Evolutionary conservation across 2,113 vertebrate genomes (phyloP).

Genomic region (Bettongia penicillata): DNA sequence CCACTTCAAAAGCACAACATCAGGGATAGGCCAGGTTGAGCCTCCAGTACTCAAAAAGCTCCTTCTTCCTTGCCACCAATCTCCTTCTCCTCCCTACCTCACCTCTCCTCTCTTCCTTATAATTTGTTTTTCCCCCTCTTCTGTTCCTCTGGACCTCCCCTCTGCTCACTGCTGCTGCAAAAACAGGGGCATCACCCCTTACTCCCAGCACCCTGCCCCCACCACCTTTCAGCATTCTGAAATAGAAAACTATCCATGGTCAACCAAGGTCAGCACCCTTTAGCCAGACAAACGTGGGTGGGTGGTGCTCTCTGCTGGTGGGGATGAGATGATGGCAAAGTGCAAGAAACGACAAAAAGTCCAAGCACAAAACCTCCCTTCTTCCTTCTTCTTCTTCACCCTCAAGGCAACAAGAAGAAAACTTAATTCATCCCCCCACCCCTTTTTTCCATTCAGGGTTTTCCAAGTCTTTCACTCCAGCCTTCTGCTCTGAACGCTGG

Average conservation of each 20-base stretch:
- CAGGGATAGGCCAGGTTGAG: neutral
- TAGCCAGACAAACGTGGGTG: neutral
- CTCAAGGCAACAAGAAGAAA: neutral
- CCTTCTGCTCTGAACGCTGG: neutral
- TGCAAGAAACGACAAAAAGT: neutral
- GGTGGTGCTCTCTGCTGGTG: slow-evolving; percentile 1
- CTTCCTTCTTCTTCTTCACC: neutral
- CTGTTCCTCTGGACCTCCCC: neutral
- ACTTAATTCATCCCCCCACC: neutral
- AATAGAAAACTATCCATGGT: neutral
- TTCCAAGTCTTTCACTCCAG: neutral
- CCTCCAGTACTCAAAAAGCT: neutral
- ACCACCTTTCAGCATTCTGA: neutral
- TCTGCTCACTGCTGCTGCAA: too few species aligned
- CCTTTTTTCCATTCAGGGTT: neutral
- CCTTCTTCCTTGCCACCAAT: fast-evolving
- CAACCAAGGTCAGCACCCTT: neutral
- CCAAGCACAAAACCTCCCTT: neutral
- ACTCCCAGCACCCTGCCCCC: neutral
- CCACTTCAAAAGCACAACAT: neutral
- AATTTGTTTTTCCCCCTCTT: neutral
- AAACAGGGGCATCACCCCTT: too few species aligned
- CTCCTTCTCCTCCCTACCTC: neutral
- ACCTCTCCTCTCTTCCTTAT: neutral
- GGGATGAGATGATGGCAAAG: neutral